Evolutionary conservation across 2,888 invertebrate species (phyloP).

Genomic region (Cantharis nigra): DNA sequence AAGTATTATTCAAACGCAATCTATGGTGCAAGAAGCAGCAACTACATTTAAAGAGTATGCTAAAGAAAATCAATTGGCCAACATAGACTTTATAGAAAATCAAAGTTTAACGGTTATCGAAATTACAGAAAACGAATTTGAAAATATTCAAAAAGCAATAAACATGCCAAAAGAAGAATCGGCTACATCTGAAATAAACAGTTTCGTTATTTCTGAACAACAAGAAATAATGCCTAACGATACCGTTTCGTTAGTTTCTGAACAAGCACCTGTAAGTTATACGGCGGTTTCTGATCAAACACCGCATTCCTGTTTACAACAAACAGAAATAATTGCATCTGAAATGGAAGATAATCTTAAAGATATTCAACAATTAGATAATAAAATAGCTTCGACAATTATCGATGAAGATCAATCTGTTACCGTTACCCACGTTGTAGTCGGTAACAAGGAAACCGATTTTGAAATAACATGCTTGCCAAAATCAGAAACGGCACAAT

Average conservation of each 20-base stretch:
- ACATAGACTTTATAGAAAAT: constrained; percentile 53
- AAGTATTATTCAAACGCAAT: constrained; percentile 54
- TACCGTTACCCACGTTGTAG: constrained; percentile 56
- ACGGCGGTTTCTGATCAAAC: constrained; percentile 50
- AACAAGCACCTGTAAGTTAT: constrained; percentile 44
- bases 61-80: constrained; percentile 53
- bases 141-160: constrained; percentile 46
- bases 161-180: constrained; percentile 48
- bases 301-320: constrained; percentile 39
- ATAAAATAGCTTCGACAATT: constrained; percentile 52
- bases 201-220: constrained; percentile 58
- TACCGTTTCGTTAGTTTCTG: constrained; percentile 50
- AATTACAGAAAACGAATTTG: constrained; percentile 58
- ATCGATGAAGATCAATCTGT: constrained; percentile 55
- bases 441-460: constrained; percentile 57
- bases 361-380: constrained; percentile 47
- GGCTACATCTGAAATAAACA: constrained; percentile 50
- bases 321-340: constrained; percentile 55
- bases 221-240: constrained; percentile 56
- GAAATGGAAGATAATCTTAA: constrained; percentile 53
- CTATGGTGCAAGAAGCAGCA: constrained; percentile 53
- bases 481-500: constrained; percentile 45
- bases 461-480: constrained; percentile 49
- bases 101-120: constrained; percentile 57
- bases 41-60: constrained; percentile 51